These are phyloP conservation scores for Chloroceryle inda DNA, from an alignment of 2,797 vertebrate species.

Conservation along the genomic window DNA sequence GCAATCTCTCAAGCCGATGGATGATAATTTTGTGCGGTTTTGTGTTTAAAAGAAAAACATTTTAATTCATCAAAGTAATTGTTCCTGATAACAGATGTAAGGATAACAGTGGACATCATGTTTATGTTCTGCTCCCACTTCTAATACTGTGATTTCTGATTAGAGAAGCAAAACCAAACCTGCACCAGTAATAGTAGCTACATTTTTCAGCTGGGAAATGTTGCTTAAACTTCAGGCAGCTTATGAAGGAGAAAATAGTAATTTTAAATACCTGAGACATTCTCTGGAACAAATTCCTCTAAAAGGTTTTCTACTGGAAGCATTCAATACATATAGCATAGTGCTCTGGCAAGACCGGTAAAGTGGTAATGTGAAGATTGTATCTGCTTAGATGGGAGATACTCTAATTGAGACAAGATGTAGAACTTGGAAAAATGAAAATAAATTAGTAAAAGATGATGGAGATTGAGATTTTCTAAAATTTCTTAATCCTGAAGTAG, in stretches of 20 bases:
- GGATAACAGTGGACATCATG: background rate
- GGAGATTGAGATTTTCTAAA: background rate
- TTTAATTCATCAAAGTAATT: background rate
- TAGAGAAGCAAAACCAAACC: background rate
- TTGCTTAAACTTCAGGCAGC: background rate
- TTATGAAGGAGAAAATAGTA: background rate
- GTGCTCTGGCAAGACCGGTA: background rate
- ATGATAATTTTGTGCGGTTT: background rate
- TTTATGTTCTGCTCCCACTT: background rate
- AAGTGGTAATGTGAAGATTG: background rate
- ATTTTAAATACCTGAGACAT: background rate
- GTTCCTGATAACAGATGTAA: background rate
- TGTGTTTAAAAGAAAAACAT: background rate
- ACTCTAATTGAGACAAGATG: background rate
- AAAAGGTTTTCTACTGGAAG: background rate
- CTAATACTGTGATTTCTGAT: background rate
- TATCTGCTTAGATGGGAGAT: background rate
- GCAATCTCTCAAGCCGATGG: background rate
- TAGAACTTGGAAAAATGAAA: background rate
- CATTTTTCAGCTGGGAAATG: background rate
- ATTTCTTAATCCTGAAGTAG: background rate
- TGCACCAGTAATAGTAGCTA: background rate
- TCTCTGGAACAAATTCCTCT: background rate
- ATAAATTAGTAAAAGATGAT: background rate
- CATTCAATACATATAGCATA: background rate